Conservation (phyloP, 2,888 invertebrate species). For the Exocentrus adspersus region DNA sequence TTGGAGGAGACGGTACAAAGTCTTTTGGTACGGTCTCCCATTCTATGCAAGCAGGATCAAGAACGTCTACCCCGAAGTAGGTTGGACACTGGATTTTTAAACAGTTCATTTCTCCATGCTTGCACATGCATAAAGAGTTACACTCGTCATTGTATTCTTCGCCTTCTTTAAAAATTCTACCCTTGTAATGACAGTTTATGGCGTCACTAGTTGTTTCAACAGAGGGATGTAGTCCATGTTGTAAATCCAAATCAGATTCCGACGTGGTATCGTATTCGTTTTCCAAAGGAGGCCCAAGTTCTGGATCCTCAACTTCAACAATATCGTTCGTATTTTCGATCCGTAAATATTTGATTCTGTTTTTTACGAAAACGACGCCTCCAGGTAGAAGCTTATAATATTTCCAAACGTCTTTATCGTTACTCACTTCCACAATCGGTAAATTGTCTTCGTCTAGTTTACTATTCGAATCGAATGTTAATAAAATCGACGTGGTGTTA, state of each 20-base stretch:
- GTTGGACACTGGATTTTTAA: constrained; percentile 84
- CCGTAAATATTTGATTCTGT: constrained; percentile 55
- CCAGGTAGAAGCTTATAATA: constrained; percentile 60
- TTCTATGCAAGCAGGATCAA: constrained; percentile 84
- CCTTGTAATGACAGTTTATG: constrained; percentile 58
- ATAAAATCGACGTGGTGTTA: constrained; percentile 60
- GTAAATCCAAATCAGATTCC: not conserved
- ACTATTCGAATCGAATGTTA: constrained; percentile 61
- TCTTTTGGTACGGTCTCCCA: constrained; percentile 86
- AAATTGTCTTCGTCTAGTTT: constrained; percentile 54
- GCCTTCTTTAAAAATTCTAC: constrained; percentile 62
- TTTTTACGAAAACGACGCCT: constrained; percentile 53
- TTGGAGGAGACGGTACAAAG: constrained; percentile 76
- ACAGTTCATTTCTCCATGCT: constrained; percentile 77
- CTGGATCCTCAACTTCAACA: constrained; percentile 49
- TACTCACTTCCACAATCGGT: constrained; percentile 61
- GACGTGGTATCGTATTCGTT: not conserved
- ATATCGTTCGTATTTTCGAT: constrained; percentile 58
- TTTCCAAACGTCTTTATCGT: constrained; percentile 62
- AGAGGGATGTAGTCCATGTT: constrained; percentile 29
- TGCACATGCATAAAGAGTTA: constrained; percentile 80
- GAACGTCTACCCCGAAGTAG: constrained; percentile 84
- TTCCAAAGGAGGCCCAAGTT: not conserved
- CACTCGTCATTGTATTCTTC: constrained; percentile 87
- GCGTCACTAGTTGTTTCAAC: no score